A percentile compares a stretch with the other conserved stretches of the same genome.
phyloP scores from a whole-genome alignment of 2,797 vertebrate genomes.

The Percopsis omiscomaycus region DNA sequence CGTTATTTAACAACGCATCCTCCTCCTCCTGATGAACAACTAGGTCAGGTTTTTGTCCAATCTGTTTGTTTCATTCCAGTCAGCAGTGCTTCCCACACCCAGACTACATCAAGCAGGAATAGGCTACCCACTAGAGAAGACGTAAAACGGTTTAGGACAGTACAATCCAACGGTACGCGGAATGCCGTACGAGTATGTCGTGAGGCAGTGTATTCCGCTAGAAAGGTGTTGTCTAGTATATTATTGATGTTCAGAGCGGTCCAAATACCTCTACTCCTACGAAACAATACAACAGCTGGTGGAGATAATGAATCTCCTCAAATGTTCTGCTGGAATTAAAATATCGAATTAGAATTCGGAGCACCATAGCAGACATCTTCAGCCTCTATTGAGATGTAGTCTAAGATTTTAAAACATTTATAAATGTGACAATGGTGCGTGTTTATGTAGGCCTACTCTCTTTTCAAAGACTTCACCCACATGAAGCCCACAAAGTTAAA shows the following conservation, averaged over 20 bases:
- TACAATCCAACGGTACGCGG: background rate
- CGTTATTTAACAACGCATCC: slow-evolving; percentile 19
- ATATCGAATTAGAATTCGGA: background rate
- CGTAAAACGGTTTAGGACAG: background rate
- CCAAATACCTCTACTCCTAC: background rate
- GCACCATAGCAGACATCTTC: too few relatives aligned
- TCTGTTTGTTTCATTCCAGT: slow-evolving; percentile 69
- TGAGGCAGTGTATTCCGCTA: background rate
- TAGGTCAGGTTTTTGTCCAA: slow-evolving; percentile 69
- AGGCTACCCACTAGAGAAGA: background rate
- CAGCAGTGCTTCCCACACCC: slow-evolving; percentile 28
- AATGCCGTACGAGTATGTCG: background rate
- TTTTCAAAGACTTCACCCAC: slow-evolving; percentile 20
- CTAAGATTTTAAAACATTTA: too few relatives aligned
- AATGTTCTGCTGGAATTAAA: background rate
- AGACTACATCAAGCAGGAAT: slow-evolving; percentile 21
- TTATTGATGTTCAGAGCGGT: background rate
- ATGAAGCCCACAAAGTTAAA: too few relatives aligned
- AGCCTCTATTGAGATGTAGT: too few relatives aligned
- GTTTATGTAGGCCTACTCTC: slow-evolving; percentile 19
- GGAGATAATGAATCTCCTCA: background rate
- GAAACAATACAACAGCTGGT: background rate
- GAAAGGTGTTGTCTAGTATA: background rate
- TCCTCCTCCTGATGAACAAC: slow-evolving; percentile 64
- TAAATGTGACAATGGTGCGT: slow-evolving; percentile 12